Conservation (phyloP, 2,888 invertebrate genomes). For the Melinopterus prodromus region DNA sequence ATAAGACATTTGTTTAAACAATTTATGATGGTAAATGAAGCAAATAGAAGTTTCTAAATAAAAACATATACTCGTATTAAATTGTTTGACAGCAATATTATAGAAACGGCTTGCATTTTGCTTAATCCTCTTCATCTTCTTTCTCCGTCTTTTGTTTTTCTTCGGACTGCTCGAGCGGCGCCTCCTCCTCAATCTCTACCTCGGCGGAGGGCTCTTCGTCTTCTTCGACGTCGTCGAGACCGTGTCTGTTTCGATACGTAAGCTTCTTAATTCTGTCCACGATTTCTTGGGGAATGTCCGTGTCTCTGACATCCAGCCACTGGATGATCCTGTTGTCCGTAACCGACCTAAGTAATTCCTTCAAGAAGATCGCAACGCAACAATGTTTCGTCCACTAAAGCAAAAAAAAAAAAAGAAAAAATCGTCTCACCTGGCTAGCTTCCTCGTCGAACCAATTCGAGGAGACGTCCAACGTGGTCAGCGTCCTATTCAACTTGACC, state of each 20-base stretch:
- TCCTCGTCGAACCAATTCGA: conserved; percentile 68
- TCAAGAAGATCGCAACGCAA: neutral
- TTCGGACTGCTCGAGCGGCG: conserved; percentile 22
- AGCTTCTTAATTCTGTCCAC: conserved; percentile 60
- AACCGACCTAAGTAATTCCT: conserved; percentile 46
- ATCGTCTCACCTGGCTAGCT: conserved; percentile 57
- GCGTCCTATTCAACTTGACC: conserved; percentile 63
- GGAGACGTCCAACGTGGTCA: conserved; percentile 66
- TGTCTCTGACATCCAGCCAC: conserved; percentile 53
- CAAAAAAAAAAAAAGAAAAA: neutral
- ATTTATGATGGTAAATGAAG: no score
- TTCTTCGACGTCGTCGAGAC: conserved; percentile 42
- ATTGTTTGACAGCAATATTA: no score
- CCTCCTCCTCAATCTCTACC: conserved; percentile 28
- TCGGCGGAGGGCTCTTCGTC: conserved; percentile 35
- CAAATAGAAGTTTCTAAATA: no score
- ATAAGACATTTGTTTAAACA: no score
- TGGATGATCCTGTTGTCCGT: conserved; percentile 49
- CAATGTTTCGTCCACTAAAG: neutral
- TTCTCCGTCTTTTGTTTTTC: conserved; percentile 16
- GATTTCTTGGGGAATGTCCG: conserved; percentile 63
- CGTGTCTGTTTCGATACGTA: conserved; percentile 60
- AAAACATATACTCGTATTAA: no score
- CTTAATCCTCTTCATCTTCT: conserved; percentile 16
- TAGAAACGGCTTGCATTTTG: neutral